A percentile compares a stretch with the other conserved stretches of the same genome.
Conservation (phyloP, 2,113 vertebrate genomes). For the Forbesichthys papilliferus region DNA sequence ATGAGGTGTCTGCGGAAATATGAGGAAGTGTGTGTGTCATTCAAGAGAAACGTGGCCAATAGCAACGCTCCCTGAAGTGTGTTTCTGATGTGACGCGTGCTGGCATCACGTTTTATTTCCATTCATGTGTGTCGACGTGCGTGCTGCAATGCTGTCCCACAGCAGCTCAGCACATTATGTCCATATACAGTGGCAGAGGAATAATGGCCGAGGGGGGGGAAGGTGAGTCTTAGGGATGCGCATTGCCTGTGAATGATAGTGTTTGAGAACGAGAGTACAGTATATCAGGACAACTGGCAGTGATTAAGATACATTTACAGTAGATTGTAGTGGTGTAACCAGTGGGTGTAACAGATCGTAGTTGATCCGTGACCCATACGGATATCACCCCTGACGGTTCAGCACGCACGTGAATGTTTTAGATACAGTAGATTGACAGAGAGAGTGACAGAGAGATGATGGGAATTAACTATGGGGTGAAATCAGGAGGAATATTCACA, state of each 20-base stretch:
- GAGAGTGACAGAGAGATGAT: slow-evolving; percentile 14
- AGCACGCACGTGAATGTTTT: too few relatives aligned
- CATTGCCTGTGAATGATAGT: not conserved
- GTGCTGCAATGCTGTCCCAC: not conserved
- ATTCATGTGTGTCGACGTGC: not conserved
- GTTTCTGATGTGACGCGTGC: not conserved
- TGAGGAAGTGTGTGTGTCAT: too few relatives aligned
- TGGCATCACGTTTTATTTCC: slow-evolving; percentile 30
- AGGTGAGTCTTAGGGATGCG: not conserved
- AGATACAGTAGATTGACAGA: slow-evolving; percentile 4
- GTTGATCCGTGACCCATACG: too few relatives aligned
- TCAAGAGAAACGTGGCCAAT: not conserved
- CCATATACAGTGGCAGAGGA: slow-evolving; percentile 12
- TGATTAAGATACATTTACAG: too few relatives aligned
- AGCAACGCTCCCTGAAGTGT: not conserved
- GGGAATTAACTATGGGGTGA: not conserved
- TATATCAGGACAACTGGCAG: not conserved
- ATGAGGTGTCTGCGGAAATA: too few relatives aligned
- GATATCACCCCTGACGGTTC: too few relatives aligned
- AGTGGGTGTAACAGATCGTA: too few relatives aligned
- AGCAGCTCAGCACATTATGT: slow-evolving; percentile 47
- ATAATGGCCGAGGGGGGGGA: not conserved
- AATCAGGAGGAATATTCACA: too few relatives aligned
- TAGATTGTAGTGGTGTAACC: too few relatives aligned
- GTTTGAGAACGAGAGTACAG: slow-evolving; percentile 4